phyloP scores from a whole-genome alignment of 2,888 invertebrate genomes.

The Tenodera sinensis region DNA sequence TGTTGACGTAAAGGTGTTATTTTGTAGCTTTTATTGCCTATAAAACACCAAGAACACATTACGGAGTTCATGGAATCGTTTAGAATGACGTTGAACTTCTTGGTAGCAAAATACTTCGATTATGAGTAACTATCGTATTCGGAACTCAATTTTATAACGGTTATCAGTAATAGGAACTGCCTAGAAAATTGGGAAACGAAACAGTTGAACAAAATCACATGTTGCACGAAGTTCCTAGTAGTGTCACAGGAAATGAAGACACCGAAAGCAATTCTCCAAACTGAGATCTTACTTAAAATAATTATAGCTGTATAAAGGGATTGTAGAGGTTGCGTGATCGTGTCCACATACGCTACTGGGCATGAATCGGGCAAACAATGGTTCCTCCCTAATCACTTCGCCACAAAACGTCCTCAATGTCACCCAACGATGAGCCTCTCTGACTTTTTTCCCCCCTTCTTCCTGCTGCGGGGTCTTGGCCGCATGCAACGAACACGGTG shows the following conservation, averaged over 20 bases:
- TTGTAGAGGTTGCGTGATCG: not conserved
- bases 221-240: not conserved
- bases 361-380: not conserved
- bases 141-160: not conserved
- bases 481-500: not conserved
- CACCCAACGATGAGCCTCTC: not conserved
- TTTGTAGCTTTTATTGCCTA: too few relatives aligned
- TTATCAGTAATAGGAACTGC: not conserved
- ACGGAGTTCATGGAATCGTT: not conserved
- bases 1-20: too few relatives aligned
- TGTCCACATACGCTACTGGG: not conserved
- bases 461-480: not conserved
- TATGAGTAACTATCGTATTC: not conserved
- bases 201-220: not conserved
- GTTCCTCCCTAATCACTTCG: not conserved
- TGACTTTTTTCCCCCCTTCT: not conserved
- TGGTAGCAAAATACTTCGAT: not conserved
- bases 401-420: constrained; percentile 8
- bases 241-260: not conserved
- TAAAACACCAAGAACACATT: too few relatives aligned
- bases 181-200: not conserved
- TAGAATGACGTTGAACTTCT: not conserved
- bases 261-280: constrained; percentile 9
- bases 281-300: constrained; percentile 14
- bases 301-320: not conserved